A percentile compares a stretch with the other conserved stretches of the same genome.
These are phyloP conservation scores for Halichondria panicea DNA, from an alignment of 37 sponge, comb jelly and placozoan species.

Conservation along the genomic window DNA sequence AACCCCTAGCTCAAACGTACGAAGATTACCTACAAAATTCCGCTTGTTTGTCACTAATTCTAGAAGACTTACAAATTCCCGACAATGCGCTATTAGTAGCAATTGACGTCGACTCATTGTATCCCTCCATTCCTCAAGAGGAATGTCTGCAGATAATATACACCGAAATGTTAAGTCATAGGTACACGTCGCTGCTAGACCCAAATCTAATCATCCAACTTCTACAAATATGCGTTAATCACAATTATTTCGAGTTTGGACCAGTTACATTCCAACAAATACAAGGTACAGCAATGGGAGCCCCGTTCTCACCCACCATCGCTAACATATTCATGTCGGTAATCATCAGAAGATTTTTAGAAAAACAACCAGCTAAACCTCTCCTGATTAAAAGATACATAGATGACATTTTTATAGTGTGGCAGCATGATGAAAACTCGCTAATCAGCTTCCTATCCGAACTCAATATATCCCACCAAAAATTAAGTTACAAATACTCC, in stretches of 20 bases:
- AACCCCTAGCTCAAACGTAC: slow-evolving; percentile 40
- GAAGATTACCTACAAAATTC: slow-evolving; percentile 29
- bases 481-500: background rate
- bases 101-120: slow-evolving; percentile 28
- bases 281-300: slow-evolving; percentile 52
- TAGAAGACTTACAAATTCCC: slow-evolving; percentile 13
- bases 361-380: slow-evolving; percentile 7
- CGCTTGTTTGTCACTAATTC: background rate
- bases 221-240: slow-evolving; percentile 18
- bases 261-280: slow-evolving; percentile 12
- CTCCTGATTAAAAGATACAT: slow-evolving; percentile 26
- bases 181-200: slow-evolving; percentile 3
- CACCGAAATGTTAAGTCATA: slow-evolving; percentile 2
- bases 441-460: background rate
- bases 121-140: slow-evolving; percentile 32
- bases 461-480: slow-evolving; percentile 22
- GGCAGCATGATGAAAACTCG: slow-evolving; percentile 7
- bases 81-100: slow-evolving; percentile 18
- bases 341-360: background rate
- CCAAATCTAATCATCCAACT: slow-evolving; percentile 33
- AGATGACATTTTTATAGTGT: slow-evolving; percentile 54
- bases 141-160: slow-evolving; percentile 21
- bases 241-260: slow-evolving; percentile 31
- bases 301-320: slow-evolving; percentile 33
- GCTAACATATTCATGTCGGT: slow-evolving; percentile 40